A percentile compares a stretch with the other conserved stretches of the same genome.
Conservation (phyloP, 2,888 invertebrate genomes). For the Ophion costatus region DNA sequence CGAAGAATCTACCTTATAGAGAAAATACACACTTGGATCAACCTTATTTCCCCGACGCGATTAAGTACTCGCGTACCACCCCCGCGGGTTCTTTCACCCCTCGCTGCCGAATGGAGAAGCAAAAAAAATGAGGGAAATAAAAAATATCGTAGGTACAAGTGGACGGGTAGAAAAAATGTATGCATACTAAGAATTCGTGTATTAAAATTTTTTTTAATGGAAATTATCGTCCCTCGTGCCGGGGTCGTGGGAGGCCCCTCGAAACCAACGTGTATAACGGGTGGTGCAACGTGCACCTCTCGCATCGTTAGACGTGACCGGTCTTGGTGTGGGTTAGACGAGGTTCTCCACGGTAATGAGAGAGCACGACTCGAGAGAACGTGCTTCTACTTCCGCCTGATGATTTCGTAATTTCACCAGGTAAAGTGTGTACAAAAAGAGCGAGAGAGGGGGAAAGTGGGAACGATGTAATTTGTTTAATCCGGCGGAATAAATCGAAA, state of each 20-base stretch:
- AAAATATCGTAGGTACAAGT: conserved; percentile 7
- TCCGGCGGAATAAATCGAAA: conserved; percentile 37
- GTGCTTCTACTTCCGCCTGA: conserved; percentile 60
- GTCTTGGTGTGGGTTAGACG: conserved; percentile 25
- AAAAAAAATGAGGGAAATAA: conserved; percentile 33
- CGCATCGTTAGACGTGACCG: conserved; percentile 61
- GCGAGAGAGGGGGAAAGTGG: not conserved
- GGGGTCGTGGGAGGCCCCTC: conserved; percentile 37
- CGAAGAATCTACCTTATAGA: not conserved
- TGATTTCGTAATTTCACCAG: conserved; percentile 53
- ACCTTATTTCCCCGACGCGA: conserved; percentile 43
- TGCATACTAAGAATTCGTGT: conserved; percentile 22
- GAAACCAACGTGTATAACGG: conserved; percentile 27
- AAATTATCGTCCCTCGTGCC: conserved; percentile 47
- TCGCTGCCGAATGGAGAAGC: conserved; percentile 42
- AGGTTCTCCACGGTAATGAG: conserved; percentile 59
- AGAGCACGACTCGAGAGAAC: conserved; percentile 59
- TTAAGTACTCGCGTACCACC: conserved; percentile 31
- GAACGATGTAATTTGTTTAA: conserved; percentile 39
- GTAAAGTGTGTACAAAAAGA: conserved; percentile 40
- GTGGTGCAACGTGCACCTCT: conserved; percentile 48
- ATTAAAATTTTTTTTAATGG: conserved; percentile 3
- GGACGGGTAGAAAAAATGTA: conserved; percentile 9
- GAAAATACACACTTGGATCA: not conserved
- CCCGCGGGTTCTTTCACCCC: conserved; percentile 8